These are phyloP conservation scores for Brachionus rotundiformis DNA, from an alignment of 1,140 invertebrate species.

Conservation along the genomic window DNA sequence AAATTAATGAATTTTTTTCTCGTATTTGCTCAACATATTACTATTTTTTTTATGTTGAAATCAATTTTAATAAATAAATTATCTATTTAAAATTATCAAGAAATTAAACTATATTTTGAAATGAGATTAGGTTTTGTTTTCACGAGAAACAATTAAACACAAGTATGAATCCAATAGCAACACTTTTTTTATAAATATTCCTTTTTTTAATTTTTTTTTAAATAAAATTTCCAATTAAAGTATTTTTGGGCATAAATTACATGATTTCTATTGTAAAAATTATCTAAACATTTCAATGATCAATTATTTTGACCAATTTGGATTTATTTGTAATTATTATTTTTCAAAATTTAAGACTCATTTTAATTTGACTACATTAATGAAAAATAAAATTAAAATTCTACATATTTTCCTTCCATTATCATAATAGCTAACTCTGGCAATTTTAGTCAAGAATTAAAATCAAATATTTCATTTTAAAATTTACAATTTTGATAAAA, in stretches of 20 bases:
- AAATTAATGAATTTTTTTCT: too few species aligned
- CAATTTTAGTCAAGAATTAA: background rate
- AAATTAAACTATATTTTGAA: too few species aligned
- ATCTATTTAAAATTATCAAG: background rate
- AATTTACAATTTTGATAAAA: background rate
- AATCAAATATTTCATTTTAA: background rate
- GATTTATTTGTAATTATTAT: background rate
- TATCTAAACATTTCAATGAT: background rate
- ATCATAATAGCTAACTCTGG: slow-evolving; percentile 20
- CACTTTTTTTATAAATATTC: background rate
- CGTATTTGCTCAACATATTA: background rate
- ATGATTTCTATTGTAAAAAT: background rate
- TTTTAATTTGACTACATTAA: background rate
- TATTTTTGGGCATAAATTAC: background rate
- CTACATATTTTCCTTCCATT: slow-evolving; percentile 3
- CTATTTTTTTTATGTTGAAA: background rate
- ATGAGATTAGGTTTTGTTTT: too few species aligned
- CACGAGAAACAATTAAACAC: background rate
- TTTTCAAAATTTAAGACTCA: slow-evolving; percentile 1
- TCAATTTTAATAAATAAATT: background rate
- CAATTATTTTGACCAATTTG: background rate
- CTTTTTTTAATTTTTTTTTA: background rate
- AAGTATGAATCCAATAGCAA: background rate
- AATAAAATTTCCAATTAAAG: background rate
- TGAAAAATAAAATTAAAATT: background rate